A percentile compares a stretch with the other conserved stretches of the same genome.
Evolutionary conservation across 1,140 invertebrate genomes (phyloP).

Genomic region (Leptinotarsa lineolata): DNA sequence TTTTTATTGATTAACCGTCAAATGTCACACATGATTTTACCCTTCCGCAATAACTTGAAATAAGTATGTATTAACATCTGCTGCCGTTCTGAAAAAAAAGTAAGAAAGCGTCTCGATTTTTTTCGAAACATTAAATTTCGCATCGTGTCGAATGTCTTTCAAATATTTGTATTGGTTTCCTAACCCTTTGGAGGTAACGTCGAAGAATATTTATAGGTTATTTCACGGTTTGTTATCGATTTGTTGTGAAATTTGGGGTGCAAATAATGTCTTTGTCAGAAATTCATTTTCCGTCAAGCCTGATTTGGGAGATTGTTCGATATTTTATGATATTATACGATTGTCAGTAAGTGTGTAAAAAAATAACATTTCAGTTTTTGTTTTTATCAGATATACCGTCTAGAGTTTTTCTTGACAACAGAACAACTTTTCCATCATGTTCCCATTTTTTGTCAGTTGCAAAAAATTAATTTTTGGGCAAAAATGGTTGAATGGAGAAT

Average conservation of each 20-base stretch:
- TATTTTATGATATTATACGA: not conserved
- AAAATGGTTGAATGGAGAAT: too few relatives aligned
- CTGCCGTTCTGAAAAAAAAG: conserved; percentile 10
- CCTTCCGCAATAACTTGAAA: not conserved
- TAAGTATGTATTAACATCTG: conserved; percentile 13
- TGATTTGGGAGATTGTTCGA: not conserved
- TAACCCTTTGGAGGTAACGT: conserved; percentile 41
- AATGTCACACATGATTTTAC: not conserved
- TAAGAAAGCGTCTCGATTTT: conserved; percentile 31
- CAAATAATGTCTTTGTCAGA: conserved; percentile 21
- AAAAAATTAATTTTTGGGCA: too few relatives aligned
- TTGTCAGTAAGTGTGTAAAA: too few relatives aligned
- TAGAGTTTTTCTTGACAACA: too few relatives aligned
- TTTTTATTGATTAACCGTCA: not conserved
- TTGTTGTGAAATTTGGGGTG: conserved; percentile 11
- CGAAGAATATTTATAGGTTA: conserved; percentile 40
- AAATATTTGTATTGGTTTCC: conserved; percentile 38
- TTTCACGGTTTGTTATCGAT: conserved; percentile 31
- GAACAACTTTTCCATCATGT: too few relatives aligned
- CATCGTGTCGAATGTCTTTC: conserved; percentile 40
- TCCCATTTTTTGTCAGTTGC: too few relatives aligned
- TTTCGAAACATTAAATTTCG: conserved; percentile 48
- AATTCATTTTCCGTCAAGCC: conserved; percentile 11
- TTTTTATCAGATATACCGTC: too few relatives aligned
- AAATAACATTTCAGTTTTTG: too few relatives aligned